phyloP scores from a whole-genome alignment of 2,113 vertebrate genomes.

The Galemys pyrenaicus region DNA sequence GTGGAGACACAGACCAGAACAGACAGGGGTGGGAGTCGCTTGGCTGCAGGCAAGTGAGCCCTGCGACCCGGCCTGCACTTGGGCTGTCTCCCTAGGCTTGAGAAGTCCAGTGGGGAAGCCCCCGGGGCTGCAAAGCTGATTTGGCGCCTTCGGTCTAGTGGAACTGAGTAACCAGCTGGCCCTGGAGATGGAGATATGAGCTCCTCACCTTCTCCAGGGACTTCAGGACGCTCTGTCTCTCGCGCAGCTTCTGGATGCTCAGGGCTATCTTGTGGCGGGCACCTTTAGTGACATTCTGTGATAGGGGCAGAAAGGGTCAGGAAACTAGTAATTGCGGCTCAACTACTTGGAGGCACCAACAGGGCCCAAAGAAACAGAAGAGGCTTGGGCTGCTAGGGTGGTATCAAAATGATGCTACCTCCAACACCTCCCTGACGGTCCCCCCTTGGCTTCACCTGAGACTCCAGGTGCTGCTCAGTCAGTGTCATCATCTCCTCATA shows the following conservation, averaged over 20 bases:
- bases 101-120: background rate
- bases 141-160: background rate
- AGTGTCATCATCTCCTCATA: conserved; percentile 98
- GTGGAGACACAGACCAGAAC: conserved; percentile 18
- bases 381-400: background rate
- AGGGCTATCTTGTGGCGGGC: conserved; percentile 96
- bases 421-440: background rate
- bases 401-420: background rate
- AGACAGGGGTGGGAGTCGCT: background rate
- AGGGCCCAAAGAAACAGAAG: background rate
- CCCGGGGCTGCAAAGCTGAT: background rate
- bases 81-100: background rate
- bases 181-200: background rate
- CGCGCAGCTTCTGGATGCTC: conserved; percentile 95
- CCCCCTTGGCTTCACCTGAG: conserved; percentile 86
- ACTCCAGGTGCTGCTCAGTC: conserved; percentile 95
- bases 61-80: background rate
- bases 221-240: conserved; percentile 93
- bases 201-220: conserved; percentile 93
- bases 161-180: background rate
- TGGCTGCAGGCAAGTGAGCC: background rate
- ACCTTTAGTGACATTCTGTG: conserved; percentile 96
- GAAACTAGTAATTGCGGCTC: conserved; percentile 13
- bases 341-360: background rate
- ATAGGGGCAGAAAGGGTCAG: background rate